A percentile compares a stretch with the other conserved stretches of the same genome.
phyloP scores from a whole-genome alignment of 2,113 vertebrate species.

The Zosterops japonicus region DNA sequence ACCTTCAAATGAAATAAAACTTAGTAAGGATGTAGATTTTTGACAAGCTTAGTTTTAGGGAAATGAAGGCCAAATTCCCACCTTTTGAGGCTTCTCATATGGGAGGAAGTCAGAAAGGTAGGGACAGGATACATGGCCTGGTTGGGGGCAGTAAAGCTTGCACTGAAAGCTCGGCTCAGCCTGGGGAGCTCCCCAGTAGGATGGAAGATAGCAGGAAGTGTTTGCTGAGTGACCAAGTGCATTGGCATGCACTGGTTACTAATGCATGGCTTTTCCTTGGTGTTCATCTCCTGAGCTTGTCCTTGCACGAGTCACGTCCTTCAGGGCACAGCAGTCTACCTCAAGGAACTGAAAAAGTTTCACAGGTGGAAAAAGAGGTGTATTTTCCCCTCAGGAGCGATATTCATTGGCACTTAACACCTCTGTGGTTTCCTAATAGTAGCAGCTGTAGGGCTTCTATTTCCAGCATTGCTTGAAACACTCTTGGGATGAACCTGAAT shows the following conservation, averaged over 20 bases:
- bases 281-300: background rate
- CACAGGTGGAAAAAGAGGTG: background rate
- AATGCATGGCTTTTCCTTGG: background rate
- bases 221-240: background rate
- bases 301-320: background rate
- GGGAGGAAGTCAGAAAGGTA: background rate
- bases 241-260: background rate
- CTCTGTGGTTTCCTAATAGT: background rate
- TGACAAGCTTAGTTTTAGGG: background rate
- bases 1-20: background rate
- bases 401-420: background rate
- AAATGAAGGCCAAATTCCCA: background rate
- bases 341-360: background rate
- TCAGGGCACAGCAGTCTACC: background rate
- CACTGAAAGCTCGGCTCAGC: background rate
- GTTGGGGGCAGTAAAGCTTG: background rate
- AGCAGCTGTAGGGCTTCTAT: background rate
- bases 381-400: background rate
- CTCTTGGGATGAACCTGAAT: background rate
- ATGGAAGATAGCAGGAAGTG: rapidly evolving
- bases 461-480: background rate
- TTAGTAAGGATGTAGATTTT: background rate
- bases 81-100: background rate
- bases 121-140: rapidly evolving
- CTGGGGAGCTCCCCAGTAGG: background rate